Base-by-base conservation (phyloP, 2,113 vertebrate species). In the Bolborhynchus lineola region DNA sequence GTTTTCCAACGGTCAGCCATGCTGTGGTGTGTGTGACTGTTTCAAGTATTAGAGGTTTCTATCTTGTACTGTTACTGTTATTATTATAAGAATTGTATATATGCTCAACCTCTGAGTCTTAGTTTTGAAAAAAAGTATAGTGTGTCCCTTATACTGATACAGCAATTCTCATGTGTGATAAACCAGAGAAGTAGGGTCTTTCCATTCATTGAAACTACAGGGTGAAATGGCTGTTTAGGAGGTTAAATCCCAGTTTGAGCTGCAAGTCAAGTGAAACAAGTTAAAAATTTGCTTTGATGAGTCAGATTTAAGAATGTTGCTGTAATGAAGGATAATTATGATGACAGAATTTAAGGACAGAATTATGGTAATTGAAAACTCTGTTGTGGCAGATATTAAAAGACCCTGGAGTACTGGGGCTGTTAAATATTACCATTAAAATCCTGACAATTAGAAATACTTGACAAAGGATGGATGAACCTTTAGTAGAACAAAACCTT, bases 351-450 rank as follows among this genome's bases (percentile, higher is more conserved):
- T 96, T 97, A 97, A 94, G 93, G 96, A 96, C 88, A 86, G 84
- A 97, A 97, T 97, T 97, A 96, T 75, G 88, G 94, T 97, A 97
- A 98, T 96, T 97, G 95, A 97, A 97, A 96, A 94, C 81, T 95
- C 92, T 97, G 74, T 63, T 28, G 92, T 97, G 96, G 97, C 95
- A 97, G 95, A 95, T 97, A 97, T 95, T 97, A 59, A 78, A 93
- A 97, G 95, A 97, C 83, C 95, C 96, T 72, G 28, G 89, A 95
- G 95, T 97, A 97, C 91, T 77, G 87, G 92, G 77, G 76, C 89
- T 95, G 94, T 96, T 96, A 94, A 91, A 92, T 79, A 88, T 87
- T 86, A 80, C 97, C 90, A 96, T 97, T 97, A 98, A 97, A 90
- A 95, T 68, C 44, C 42, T 93, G 89, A 64, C 98, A 97, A 98